Base-by-base conservation (phyloP, 2,113 vertebrate genomes). In the Polypterus senegalus region DNA sequence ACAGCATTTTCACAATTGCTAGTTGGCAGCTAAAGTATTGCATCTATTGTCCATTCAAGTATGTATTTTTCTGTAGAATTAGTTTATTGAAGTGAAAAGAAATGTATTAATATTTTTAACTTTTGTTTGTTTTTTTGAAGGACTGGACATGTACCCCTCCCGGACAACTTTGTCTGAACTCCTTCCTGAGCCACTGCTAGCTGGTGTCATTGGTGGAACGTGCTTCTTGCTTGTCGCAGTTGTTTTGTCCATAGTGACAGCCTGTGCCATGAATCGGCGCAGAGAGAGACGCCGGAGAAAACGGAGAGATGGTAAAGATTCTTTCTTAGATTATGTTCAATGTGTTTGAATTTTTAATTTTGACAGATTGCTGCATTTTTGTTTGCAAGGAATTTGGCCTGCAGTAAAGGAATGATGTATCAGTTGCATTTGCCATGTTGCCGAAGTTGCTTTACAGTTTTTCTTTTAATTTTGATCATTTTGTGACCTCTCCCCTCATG, bases 151-250 rank as follows among this genome's bases (percentile, higher is more conserved):
- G 64, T 97, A 97, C 67, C 89, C 93, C 0, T 80, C 90, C 1
- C 87, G 82, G 27, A 87, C 88, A 0, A 84, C 89, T 77, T 85
- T 91, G 64, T 76, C 92, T 0, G 89, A 89, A 66, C 82, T 89
- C 9, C 77, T 94, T 62, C 89, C 92, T 0, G 85, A 92, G 78
- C 92, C 93, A 0, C 82, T 98, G 62, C 67, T 97, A 76, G 93
- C 95, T 0, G 95, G 93, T 2, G 79, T 97, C 65, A 76, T 98
- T 3, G 94, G 84, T 0, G 95, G 93, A 1, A 81, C 90, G 71
- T 94, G 92, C 76, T 98, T 98, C 75, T 88, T 97, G 66, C 88
- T 88, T 58, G 75, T 88, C 61, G 90, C 93, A 0, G 81, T 98
- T 64, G 70, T 93, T 65, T 85, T 98, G 61, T 94, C 92, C 58